Base-by-base conservation (phyloP, 2,888 invertebrate species). In the Pyrgus malvae region DNA sequence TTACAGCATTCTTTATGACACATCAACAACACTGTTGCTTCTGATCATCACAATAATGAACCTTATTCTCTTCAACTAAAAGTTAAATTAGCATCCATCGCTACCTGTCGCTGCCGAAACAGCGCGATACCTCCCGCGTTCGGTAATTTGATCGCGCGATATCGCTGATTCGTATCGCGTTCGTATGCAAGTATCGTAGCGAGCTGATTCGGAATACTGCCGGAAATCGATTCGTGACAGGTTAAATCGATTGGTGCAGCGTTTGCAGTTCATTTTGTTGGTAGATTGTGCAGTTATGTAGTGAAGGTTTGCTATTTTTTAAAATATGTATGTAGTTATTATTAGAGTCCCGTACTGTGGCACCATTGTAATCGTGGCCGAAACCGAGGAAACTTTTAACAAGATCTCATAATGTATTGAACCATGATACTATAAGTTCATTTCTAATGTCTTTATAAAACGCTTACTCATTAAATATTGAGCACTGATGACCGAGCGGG, bases 101-200 rank as follows among this genome's bases (percentile, higher is more conserved):
- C 9, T 38, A 48, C 38, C 54, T 45, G 23, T 31, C 40, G 31
- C 19, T 45, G 51, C 31, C 54, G 40, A 54, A 54, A 46, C 33
- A 46, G 40, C 31, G 19, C 42, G 55, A 55, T 55, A 55, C 55
- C 55, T 49, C 48, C 55, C 55, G 55, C 55, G 48, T 44, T 37
- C 42, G 37, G 55, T 55, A 55, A 55, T 55, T 55, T 55, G 55
- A 55, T 55, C 55, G 41, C 35, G 19, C 35, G 55, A 45, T 55
- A 48, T 14, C 25, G 11, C 11, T 38, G 40, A 45, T 33, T 23
- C 16, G 17, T 16, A 46, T 51, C 42, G 31, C 49, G 31, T 35
- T 51, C 50, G 42, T 42, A 42, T 51, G 50, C 41, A 41, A 31
- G 50, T 42, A 50, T 25, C 42, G 49, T 48, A 17, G 35, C 27